Evolutionary conservation across 2,797 vertebrate genomes (phyloP).

Genomic region (Myotis pilosus): DNA sequence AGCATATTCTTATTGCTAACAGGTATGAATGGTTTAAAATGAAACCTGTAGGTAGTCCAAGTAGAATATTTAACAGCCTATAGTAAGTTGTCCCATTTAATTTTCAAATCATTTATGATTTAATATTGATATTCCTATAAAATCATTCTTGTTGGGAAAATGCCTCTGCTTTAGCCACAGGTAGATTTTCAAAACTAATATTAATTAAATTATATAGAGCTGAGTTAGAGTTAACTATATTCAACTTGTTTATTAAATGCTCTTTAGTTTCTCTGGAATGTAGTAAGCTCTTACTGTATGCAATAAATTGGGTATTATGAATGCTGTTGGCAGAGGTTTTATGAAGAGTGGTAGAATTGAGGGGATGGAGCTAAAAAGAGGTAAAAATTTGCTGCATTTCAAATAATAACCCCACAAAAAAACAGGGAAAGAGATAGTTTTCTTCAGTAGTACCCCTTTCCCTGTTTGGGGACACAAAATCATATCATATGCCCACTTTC

Average conservation of each 20-base stretch:
- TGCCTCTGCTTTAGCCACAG: neutral
- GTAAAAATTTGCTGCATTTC: neutral
- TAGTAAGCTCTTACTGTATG: conserved; percentile 13
- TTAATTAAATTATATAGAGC: conserved; percentile 43
- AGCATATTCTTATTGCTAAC: conserved; percentile 25
- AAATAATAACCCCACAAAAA: neutral
- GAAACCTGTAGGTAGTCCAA: neutral
- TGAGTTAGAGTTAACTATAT: conserved; percentile 44
- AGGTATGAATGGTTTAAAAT: conserved; percentile 36
- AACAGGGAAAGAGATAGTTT: neutral
- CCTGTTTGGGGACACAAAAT: neutral
- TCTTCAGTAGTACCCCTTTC: neutral
- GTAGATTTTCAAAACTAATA: conserved; percentile 15
- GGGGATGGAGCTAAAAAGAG: neutral
- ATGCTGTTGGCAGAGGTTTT: neutral
- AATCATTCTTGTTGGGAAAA: conserved; percentile 4
- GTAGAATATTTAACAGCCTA: conserved; percentile 15
- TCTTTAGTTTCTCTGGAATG: conserved; percentile 35
- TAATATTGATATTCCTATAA: conserved; percentile 35
- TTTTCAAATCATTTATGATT: conserved; percentile 55
- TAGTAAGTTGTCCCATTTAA: conserved; percentile 21
- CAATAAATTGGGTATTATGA: neutral
- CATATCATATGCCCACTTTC: neutral
- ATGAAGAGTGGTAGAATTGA: neutral
- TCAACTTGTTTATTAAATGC: conserved; percentile 38